phyloP scores from a whole-genome alignment of 2,113 vertebrate genomes.

The Halcyon senegalensis region DNA sequence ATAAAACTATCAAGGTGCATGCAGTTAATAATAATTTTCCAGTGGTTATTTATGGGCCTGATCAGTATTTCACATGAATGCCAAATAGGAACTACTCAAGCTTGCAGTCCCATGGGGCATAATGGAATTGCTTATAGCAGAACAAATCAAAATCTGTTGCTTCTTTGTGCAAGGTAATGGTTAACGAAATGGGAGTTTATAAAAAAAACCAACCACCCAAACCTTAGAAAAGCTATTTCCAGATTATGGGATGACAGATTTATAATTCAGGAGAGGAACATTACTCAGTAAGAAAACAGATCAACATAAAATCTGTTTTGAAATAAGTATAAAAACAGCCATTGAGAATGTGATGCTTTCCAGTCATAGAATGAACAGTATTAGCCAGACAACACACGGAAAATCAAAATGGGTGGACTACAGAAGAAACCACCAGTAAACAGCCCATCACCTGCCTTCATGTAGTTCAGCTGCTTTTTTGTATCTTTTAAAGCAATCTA shows the following conservation, averaged over 20 bases:
- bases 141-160: background rate
- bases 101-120: background rate
- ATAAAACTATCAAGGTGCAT: background rate
- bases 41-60: background rate
- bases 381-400: background rate
- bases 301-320: background rate
- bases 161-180: constrained; percentile 17
- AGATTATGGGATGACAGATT: background rate
- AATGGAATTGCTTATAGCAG: background rate
- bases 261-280: background rate
- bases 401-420: background rate
- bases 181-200: background rate
- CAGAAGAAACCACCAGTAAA: background rate
- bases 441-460: background rate
- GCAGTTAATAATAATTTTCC: background rate
- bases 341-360: background rate
- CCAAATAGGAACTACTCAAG: background rate
- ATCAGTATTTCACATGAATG: background rate
- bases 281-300: background rate
- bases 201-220: background rate
- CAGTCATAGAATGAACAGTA: background rate
- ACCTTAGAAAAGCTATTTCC: constrained; percentile 23
- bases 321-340: constrained; percentile 23
- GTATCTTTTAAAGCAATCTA: background rate
- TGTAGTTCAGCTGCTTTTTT: background rate